Percentiles rank a stretch among this genome's conserved stretches.
Conservation (phyloP, 2,888 invertebrate genomes). For the Philereme transversata region DNA sequence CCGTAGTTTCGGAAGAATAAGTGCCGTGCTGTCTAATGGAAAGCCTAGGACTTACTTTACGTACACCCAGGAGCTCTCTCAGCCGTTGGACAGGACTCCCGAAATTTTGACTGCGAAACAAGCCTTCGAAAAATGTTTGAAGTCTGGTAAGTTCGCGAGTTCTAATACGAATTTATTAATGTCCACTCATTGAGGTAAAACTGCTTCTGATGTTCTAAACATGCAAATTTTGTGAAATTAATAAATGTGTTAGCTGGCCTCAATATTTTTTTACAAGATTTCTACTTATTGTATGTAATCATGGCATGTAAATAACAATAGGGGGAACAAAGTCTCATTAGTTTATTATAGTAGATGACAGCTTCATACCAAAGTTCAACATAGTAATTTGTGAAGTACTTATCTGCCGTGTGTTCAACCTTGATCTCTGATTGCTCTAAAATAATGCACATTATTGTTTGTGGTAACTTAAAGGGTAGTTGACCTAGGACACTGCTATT, state of each 20-base stretch:
- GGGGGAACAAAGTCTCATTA: neutral
- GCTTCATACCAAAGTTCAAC: conserved; percentile 12
- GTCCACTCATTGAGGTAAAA: no score
- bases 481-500: no score
- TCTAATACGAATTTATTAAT: no score
- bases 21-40: conserved; percentile 58
- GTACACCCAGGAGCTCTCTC: conserved; percentile 91
- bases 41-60: conserved; percentile 87
- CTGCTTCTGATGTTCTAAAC: no score
- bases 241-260: no score
- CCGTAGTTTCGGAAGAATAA: conserved; percentile 63
- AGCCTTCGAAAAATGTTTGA: conserved; percentile 89
- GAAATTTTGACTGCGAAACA: conserved; percentile 89
- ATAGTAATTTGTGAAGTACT: neutral
- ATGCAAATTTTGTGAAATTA: no score
- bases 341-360: neutral
- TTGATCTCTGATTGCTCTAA: neutral
- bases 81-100: conserved; percentile 90
- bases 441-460: conserved; percentile 2
- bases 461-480: neutral
- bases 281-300: neutral
- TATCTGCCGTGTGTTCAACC: neutral
- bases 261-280: neutral
- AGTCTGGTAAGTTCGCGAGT: conserved; percentile 88
- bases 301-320: neutral